These are phyloP conservation scores for Marcusenius ussheri DNA, from an alignment of 2,113 vertebrate genomes.

Conservation along the genomic window DNA sequence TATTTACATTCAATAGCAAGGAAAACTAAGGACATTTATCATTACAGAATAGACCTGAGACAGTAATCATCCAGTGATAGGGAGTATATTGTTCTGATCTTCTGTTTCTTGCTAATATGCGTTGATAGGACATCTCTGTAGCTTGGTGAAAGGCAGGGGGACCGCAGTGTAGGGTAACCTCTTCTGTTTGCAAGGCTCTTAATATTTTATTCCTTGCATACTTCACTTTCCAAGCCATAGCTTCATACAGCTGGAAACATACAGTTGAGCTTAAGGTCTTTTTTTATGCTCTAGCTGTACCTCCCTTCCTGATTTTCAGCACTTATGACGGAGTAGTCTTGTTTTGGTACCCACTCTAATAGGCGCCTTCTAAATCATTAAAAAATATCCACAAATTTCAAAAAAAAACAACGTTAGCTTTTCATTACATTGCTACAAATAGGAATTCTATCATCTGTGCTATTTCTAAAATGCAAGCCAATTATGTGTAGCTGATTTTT, in stretches of 20 bases:
- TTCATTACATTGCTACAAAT: not conserved
- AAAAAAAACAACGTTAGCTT: not conserved
- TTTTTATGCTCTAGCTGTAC: not conserved
- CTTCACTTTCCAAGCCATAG: not conserved
- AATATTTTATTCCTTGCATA: not conserved
- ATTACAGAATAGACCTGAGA: not conserved
- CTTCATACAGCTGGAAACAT: not conserved
- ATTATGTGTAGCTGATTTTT: not conserved
- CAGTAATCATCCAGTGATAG: not conserved
- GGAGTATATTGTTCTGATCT: not conserved
- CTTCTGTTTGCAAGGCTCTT: not conserved
- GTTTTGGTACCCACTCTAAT: not conserved
- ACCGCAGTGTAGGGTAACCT: not conserved
- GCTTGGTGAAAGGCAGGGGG: not conserved
- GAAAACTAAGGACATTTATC: not conserved
- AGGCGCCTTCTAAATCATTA: not conserved
- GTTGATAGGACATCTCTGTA: not conserved
- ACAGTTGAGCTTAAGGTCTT: not conserved
- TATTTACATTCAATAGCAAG: not conserved
- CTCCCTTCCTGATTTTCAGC: not conserved
- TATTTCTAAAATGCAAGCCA: not conserved
- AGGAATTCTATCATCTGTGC: not conserved
- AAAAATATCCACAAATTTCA: not conserved
- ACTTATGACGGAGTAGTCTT: not conserved
- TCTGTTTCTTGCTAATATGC: not conserved